Percentiles rank a stretch among this genome's conserved stretches.
Evolutionary conservation across 2,797 vertebrate species (phyloP).

Genomic region (Betta splendens): DNA sequence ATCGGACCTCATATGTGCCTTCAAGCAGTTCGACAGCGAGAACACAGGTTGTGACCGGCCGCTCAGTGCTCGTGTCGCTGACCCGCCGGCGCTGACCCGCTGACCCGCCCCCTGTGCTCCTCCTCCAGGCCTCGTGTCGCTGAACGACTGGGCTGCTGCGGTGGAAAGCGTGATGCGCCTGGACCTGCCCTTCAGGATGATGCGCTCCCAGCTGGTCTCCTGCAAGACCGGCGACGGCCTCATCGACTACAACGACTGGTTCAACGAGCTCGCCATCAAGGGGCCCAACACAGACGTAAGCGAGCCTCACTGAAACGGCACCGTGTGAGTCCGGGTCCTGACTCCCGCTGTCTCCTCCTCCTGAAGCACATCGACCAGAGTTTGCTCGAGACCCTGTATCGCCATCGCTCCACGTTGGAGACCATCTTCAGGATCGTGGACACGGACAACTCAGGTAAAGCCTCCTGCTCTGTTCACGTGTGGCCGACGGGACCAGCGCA

Average conservation of each 20-base stretch:
- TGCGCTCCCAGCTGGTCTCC: constrained; percentile 85
- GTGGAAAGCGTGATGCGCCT: constrained; percentile 88
- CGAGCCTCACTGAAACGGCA: not conserved
- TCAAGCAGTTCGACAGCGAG: constrained; percentile 81
- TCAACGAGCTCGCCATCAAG: constrained; percentile 85
- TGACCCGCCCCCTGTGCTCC: not conserved
- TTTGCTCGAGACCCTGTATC: constrained; percentile 91
- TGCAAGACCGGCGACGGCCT: constrained; percentile 47
- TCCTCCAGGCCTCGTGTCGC: constrained; percentile 79
- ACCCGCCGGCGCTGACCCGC: not conserved
- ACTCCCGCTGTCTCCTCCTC: too few relatives aligned
- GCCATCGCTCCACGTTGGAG: constrained; percentile 92
- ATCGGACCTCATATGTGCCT: constrained; percentile 86
- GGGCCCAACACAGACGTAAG: constrained; percentile 84
- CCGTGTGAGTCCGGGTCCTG: too few relatives aligned
- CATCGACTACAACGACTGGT: constrained; percentile 88
- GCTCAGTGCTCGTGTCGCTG: too few relatives aligned
- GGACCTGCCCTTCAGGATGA: constrained; percentile 90
- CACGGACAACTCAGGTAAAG: constrained; percentile 92
- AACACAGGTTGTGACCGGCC: constrained; percentile 88
- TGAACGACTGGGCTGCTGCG: constrained; percentile 86
- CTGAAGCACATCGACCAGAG: constrained; percentile 85
- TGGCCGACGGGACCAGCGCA: too few relatives aligned
- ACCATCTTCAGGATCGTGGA: constrained; percentile 96
- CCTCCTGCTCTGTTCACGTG: too few relatives aligned